A percentile compares a stretch with the other conserved stretches of the same genome.
Conservation (phyloP, 2,797 vertebrate genomes). For the Dermochelys coriacea region DNA sequence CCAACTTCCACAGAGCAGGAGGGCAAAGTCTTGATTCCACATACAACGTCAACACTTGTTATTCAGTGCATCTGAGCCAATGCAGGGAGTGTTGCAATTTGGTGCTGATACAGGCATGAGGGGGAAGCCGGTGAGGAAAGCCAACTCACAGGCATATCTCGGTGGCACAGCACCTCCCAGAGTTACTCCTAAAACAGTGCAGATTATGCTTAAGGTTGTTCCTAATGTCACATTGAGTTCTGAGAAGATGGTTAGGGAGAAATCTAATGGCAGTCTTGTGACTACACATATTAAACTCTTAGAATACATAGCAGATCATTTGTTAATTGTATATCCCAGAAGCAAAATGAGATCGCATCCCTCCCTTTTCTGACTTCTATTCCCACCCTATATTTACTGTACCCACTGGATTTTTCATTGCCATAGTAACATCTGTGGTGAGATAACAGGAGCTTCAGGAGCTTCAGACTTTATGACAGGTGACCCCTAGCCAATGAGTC, state of each 20-base stretch:
- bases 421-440: accelerated
- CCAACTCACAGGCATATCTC: not conserved
- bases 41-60: not conserved
- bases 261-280: not conserved
- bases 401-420: not conserved
- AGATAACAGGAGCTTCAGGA: not conserved
- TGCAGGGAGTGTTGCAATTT: not conserved
- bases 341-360: not conserved
- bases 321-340: not conserved
- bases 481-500: not conserved
- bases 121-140: not conserved
- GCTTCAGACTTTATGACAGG: not conserved
- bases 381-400: not conserved
- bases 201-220: accelerated
- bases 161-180: too few relatives aligned
- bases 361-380: not conserved
- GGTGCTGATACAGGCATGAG: not conserved
- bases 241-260: not conserved
- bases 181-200: not conserved
- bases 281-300: not conserved
- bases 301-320: not conserved
- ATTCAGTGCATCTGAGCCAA: not conserved
- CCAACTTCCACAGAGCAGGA: not conserved
- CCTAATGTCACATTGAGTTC: not conserved
- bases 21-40: not conserved